Percentiles rank a stretch among this genome's conserved stretches.
These are phyloP conservation scores for Clepsis dumicolana DNA, from an alignment of 2,888 invertebrate species.

Conservation along the genomic window DNA sequence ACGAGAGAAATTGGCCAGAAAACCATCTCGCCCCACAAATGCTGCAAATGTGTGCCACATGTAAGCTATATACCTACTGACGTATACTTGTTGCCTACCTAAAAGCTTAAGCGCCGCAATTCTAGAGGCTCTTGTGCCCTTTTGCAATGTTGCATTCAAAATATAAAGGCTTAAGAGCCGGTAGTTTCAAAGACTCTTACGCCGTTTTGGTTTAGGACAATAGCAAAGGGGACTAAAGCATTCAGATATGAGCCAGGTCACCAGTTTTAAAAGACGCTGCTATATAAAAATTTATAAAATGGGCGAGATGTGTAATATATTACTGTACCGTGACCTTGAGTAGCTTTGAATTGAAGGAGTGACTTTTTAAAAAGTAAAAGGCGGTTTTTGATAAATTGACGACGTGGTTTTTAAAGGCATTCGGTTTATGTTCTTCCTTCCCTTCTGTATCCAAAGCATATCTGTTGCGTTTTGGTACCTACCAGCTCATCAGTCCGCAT, in stretches of 20 bases:
- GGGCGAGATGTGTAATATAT: background rate
- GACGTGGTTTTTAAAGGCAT: no score
- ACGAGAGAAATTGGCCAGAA: constrained; percentile 36
- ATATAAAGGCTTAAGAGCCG: background rate
- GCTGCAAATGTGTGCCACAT: constrained; percentile 10
- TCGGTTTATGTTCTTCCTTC: no score
- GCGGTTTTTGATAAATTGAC: no score
- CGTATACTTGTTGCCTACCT: background rate
- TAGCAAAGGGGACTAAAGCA: background rate
- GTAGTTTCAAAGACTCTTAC: background rate
- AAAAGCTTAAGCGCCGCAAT: background rate
- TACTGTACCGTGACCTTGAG: no score
- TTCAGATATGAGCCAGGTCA: background rate
- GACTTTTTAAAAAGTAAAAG: no score
- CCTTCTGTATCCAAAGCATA: no score
- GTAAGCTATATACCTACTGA: constrained; percentile 5
- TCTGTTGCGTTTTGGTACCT: no score
- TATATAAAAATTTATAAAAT: background rate
- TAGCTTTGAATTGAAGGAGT: no score
- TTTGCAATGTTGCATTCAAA: background rate
- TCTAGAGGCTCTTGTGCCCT: background rate
- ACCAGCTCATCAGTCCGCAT: no score
- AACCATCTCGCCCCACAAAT: constrained; percentile 5
- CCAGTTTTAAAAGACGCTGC: background rate
- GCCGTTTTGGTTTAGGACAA: background rate